Base-by-base conservation (phyloP, 2,113 vertebrate genomes). In the Malurus melanocephalus region DNA sequence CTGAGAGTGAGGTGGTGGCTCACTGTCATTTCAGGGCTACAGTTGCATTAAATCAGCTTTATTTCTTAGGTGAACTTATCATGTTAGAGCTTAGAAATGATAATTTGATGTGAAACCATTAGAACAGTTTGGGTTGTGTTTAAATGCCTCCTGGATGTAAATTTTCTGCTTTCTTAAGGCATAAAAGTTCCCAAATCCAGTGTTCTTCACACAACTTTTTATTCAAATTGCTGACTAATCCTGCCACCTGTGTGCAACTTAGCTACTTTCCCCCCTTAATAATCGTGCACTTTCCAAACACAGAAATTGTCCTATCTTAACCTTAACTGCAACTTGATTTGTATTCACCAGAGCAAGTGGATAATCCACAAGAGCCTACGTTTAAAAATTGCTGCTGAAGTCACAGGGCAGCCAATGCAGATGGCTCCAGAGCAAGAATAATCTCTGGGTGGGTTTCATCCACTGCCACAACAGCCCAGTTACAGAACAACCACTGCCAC, bases 331-430 rank as follows among this genome's bases (percentile, higher is more conserved):
- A 49, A 46, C 55, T 89, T 89, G 79, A 92, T 95, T 87, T 85
- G 42, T 51, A 68, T 87, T 93, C 89, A 65, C 46, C 7, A 8
- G 73, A 92, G 66, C 84, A 69, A 46, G 86, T 1, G 16, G 88
- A 92, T 93, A 93, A 94, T 94, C 92, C 93, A 59, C n/a, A 22
- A 48, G 62, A 86, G 83, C 80, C 79, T 52, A 20, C 78, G 76
- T 65, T 94, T 87, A 69, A 92, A 92, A 86, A 90, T 51, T 35
- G 4, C 65, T 75, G 83, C 69, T 87, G 1, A 52, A 94, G 55
- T 69, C 86, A 79, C 86, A 79, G 40, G 16, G 48, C 67, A 77
- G 77, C 35, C 83, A 84, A 23, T 91, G 68, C 89, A 88, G 88
- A 87, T 59, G 45, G 87, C 35, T 38, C 0, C 33, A 68, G 28